Percentiles rank a stretch among this genome's conserved stretches.
phyloP scores from a whole-genome alignment of 2,113 vertebrate genomes.

The Oxygymnocypris stewartii region DNA sequence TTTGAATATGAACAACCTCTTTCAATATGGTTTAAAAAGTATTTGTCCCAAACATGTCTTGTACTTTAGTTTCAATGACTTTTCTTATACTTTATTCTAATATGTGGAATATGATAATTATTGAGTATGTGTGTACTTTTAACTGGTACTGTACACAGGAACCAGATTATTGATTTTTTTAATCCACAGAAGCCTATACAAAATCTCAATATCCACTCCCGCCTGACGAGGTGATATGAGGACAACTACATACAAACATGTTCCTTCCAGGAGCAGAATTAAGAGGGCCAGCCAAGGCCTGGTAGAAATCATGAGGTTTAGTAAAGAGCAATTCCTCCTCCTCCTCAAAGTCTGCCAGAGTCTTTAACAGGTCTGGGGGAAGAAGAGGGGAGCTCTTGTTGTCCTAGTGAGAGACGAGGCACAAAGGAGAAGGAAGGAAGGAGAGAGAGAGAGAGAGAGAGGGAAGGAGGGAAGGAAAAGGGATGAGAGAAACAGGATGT shows the following conservation, averaged over 20 bases:
- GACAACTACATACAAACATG: constrained; percentile 96
- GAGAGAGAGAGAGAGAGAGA: neutral
- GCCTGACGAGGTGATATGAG: constrained; percentile 46
- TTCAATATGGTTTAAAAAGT: neutral
- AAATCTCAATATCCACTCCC: neutral
- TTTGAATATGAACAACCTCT: neutral
- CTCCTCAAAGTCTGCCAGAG: constrained; percentile 98
- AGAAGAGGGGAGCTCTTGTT: constrained; percentile 98
- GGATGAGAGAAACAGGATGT: constrained; percentile 55
- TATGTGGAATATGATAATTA: neutral
- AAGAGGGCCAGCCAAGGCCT: constrained; percentile 94
- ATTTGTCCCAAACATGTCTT: neutral
- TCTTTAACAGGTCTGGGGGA: constrained; percentile 99
- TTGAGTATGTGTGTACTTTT: neutral
- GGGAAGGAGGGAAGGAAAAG: constrained; percentile 28
- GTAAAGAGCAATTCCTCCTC: constrained; percentile 97
- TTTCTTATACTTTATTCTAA: neutral
- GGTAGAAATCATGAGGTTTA: constrained; percentile 99
- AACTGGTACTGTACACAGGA: neutral
- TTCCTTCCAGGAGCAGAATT: constrained; percentile 95
- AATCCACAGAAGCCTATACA: neutral
- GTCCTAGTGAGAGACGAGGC: constrained; percentile 84
- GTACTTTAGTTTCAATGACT: neutral
- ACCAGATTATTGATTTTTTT: neutral
- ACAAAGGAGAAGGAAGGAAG: constrained; percentile 75